Conservation (phyloP, 2,888 invertebrate genomes). For the Apodemia duryi region DNA sequence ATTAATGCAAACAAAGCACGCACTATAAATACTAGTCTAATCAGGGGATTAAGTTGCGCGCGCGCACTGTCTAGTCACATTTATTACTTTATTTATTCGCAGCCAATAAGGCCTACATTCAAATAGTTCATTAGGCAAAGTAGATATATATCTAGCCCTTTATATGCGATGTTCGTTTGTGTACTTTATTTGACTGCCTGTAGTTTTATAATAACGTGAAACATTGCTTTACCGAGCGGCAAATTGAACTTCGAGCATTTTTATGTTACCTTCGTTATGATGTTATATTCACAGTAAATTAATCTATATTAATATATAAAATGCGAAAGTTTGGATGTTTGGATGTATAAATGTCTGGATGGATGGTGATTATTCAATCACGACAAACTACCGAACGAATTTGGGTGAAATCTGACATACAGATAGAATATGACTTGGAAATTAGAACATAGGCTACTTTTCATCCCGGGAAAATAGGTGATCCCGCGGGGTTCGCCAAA, state of each 20-base stretch:
- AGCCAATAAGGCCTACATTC: constrained; percentile 71
- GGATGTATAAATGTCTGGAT: too few relatives aligned
- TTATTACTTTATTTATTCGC: constrained; percentile 69
- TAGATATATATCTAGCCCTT: constrained; percentile 56
- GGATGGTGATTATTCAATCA: too few relatives aligned
- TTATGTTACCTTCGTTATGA: too few relatives aligned
- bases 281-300: too few relatives aligned
- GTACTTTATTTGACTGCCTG: constrained; percentile 55
- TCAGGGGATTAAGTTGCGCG: constrained; percentile 63
- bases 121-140: constrained; percentile 71
- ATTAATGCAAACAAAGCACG: constrained; percentile 25
- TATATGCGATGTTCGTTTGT: constrained; percentile 60
- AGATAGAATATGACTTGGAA: too few relatives aligned
- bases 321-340: too few relatives aligned
- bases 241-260: constrained; percentile 21
- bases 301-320: too few relatives aligned
- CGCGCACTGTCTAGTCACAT: constrained; percentile 52
- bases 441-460: too few relatives aligned
- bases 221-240: constrained; percentile 34
- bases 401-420: too few relatives aligned
- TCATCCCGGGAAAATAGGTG: too few relatives aligned
- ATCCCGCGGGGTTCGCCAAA: too few relatives aligned
- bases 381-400: too few relatives aligned
- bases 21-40: constrained; percentile 51
- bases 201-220: constrained; percentile 50